phyloP scores from a whole-genome alignment of 1,140 invertebrate genomes.

The Atta cephalotes region DNA sequence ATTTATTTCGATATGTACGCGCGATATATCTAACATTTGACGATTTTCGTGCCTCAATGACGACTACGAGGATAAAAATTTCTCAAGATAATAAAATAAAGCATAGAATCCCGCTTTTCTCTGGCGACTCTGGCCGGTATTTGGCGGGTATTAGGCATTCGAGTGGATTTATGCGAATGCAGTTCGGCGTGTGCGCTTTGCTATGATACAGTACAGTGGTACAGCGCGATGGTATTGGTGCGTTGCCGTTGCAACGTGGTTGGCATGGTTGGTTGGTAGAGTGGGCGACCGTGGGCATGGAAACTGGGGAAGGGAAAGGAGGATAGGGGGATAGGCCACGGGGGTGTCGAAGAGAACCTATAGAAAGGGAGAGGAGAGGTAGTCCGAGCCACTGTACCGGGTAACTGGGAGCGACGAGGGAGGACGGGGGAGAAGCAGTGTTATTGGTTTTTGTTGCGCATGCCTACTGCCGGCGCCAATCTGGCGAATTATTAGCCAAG shows the following conservation, averaged over 20 bases:
- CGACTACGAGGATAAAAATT: not conserved
- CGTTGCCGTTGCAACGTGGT: slow-evolving; percentile 71
- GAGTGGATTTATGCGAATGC: slow-evolving; percentile 73
- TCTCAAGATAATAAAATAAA: slow-evolving; percentile 54
- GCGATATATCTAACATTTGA: too few species aligned
- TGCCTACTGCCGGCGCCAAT: slow-evolving; percentile 83
- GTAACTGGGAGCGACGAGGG: slow-evolving; percentile 63
- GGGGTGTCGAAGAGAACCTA: slow-evolving; percentile 77
- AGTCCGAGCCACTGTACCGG: slow-evolving; percentile 63
- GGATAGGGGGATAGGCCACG: slow-evolving; percentile 67
- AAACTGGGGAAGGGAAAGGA: slow-evolving; percentile 58
- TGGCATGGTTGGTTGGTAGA: slow-evolving; percentile 69
- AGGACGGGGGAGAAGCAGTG: slow-evolving; percentile 75
- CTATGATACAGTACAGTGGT: slow-evolving; percentile 65
- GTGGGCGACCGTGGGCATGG: slow-evolving; percentile 57
- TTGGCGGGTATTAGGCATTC: slow-evolving; percentile 65
- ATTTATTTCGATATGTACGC: not conserved
- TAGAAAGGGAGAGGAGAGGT: slow-evolving; percentile 57
- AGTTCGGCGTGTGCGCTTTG: slow-evolving; percentile 61
- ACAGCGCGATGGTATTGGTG: slow-evolving; percentile 62
- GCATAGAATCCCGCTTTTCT: slow-evolving; percentile 54
- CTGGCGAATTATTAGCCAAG: slow-evolving; percentile 85
- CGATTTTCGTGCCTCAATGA: not conserved
- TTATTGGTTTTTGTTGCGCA: slow-evolving; percentile 86
- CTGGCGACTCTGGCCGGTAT: slow-evolving; percentile 36